These are phyloP conservation scores for Camelus dromedarius DNA, from an alignment of 2,113 vertebrate species.

Conservation along the genomic window DNA sequence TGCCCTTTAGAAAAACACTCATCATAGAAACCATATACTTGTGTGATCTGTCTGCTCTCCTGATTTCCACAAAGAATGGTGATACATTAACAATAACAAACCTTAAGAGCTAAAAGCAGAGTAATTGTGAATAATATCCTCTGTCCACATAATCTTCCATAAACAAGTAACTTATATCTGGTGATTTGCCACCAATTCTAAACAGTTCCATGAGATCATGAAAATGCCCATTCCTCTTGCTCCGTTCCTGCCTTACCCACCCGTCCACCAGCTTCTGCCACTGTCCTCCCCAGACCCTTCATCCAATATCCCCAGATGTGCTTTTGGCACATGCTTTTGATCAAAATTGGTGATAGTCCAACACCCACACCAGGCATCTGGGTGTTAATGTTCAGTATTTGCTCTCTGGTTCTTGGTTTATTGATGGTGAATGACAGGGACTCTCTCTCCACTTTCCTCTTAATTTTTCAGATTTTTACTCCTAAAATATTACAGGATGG, in stretches of 20 bases:
- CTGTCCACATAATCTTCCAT: conserved; percentile 99
- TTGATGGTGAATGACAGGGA: neutral
- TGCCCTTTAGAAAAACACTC: neutral
- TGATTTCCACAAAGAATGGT: too few species aligned
- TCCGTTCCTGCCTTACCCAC: neutral
- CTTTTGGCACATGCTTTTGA: neutral
- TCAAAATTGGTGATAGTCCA: neutral
- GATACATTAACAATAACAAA: conserved; percentile 60
- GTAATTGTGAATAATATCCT: conserved; percentile 99
- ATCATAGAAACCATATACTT: too few species aligned
- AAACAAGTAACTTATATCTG: conserved; percentile 99
- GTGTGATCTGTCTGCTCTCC: too few species aligned
- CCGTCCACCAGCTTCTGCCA: neutral
- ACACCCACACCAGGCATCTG: neutral
- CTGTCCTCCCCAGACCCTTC: neutral
- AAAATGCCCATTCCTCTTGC: conserved; percentile 92
- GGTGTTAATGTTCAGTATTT: neutral
- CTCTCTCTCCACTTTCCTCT: neutral
- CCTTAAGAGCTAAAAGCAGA: conserved; percentile 98
- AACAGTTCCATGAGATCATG: conserved; percentile 99
- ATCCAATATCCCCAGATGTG: neutral
- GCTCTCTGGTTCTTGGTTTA: neutral
- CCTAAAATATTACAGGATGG: neutral
- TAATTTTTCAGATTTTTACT: neutral
- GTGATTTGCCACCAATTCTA: conserved; percentile 98